Conservation (phyloP, 1,140 invertebrate species). For the Caerostris extrusa region DNA sequence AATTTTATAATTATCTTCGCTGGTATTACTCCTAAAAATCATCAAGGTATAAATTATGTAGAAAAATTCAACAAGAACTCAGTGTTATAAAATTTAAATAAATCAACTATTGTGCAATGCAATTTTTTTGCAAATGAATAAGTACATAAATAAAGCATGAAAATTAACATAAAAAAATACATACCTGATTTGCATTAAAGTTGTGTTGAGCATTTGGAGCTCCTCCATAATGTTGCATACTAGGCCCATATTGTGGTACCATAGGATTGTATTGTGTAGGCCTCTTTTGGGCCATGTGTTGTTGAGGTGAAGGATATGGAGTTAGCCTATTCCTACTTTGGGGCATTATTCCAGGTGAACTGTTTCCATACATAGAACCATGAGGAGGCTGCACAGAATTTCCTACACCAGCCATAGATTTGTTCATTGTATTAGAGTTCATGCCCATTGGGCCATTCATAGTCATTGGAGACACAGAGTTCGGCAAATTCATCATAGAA, state of each 20-base stretch:
- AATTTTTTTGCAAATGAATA: no score
- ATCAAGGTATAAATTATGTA: no score
- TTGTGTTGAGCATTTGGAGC: slow-evolving; percentile 79
- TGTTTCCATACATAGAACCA: slow-evolving; percentile 78
- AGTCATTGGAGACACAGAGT: slow-evolving; percentile 77
- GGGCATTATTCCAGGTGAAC: slow-evolving; percentile 52
- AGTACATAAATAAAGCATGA: no score
- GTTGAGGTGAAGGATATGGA: slow-evolving; percentile 89
- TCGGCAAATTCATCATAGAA: slow-evolving; percentile 78
- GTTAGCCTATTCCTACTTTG: slow-evolving; percentile 85
- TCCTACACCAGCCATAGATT: slow-evolving; percentile 78
- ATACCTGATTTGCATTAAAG: slow-evolving; percentile 82
- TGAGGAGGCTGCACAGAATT: slow-evolving; percentile 81
- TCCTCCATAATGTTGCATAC: slow-evolving; percentile 80
- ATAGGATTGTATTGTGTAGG: slow-evolving; percentile 74
- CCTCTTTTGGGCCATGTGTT: slow-evolving; percentile 91
- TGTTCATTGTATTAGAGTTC: slow-evolving; percentile 77
- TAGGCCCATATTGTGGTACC: slow-evolving; percentile 71
- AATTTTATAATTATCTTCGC: no score
- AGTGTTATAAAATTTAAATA: no score
- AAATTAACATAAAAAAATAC: background rate
- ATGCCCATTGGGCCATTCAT: slow-evolving; percentile 79
- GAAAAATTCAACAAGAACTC: no score
- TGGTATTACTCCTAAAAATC: no score
- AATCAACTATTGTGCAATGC: no score